These are phyloP conservation scores for Marisa cornuarietis DNA, from an alignment of 1,140 invertebrate species.

Conservation along the genomic window DNA sequence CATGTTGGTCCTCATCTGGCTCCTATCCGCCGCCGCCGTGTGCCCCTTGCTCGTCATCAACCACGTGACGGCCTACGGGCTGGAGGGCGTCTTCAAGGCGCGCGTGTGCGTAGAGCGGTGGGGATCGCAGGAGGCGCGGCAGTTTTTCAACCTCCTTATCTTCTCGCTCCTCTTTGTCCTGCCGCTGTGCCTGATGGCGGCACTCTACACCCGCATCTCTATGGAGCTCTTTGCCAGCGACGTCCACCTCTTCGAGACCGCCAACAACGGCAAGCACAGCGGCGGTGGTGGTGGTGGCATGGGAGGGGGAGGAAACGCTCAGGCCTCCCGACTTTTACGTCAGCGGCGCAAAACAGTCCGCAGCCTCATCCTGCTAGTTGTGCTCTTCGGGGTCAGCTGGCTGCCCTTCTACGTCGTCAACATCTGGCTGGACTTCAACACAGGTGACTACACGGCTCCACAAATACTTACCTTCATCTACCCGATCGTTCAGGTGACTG, in stretches of 20 bases:
- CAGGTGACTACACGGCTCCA: not conserved
- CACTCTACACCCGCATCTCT: slow-evolving; percentile 85
- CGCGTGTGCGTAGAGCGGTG: slow-evolving; percentile 44
- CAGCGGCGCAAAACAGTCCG: slow-evolving; percentile 50
- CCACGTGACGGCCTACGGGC: slow-evolving; percentile 30
- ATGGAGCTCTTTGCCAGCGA: slow-evolving; percentile 81
- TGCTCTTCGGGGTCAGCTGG: slow-evolving; percentile 54
- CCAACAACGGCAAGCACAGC: not conserved
- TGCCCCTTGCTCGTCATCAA: slow-evolving; percentile 45
- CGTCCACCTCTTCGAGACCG: slow-evolving; percentile 65
- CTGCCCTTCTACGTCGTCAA: slow-evolving; percentile 54
- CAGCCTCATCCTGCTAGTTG: slow-evolving; percentile 48
- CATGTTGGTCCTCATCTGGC: slow-evolving; percentile 41
- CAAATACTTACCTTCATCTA: slow-evolving; percentile 45
- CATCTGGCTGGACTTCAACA: slow-evolving; percentile 53
- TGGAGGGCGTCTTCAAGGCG: slow-evolving; percentile 31
- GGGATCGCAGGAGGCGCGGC: slow-evolving; percentile 25
- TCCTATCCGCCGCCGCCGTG: slow-evolving; percentile 35
- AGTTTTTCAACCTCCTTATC: slow-evolving; percentile 74
- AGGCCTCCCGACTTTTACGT: slow-evolving; percentile 35
- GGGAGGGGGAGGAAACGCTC: slow-evolving; percentile 19
- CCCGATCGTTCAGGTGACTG: slow-evolving; percentile 60
- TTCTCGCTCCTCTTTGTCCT: slow-evolving; percentile 78
- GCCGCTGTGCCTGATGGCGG: slow-evolving; percentile 81
- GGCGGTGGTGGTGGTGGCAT: slow-evolving; percentile 18